Conservation (phyloP, 2,113 vertebrate genomes). For the Loxodonta africana region DNA sequence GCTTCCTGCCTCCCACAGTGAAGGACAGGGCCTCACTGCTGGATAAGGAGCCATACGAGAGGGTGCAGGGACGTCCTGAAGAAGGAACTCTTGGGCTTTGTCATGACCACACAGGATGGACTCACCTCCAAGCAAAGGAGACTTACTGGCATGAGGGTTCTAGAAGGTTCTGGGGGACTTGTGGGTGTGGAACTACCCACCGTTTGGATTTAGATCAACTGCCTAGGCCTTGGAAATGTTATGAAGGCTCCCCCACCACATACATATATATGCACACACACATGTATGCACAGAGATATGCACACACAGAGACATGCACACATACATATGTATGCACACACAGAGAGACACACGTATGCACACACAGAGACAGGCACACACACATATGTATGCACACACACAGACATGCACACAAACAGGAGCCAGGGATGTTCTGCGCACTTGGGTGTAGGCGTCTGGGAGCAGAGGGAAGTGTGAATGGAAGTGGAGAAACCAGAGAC, state of each 20-base stretch:
- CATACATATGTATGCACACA: not conserved
- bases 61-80: too few relatives aligned
- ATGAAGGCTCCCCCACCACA: not conserved
- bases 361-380: not conserved
- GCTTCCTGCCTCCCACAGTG: too few relatives aligned
- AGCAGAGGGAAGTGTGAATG: too few relatives aligned
- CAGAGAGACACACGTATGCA: not conserved
- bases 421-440: too few relatives aligned
- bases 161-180: not conserved
- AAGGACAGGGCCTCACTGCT: too few relatives aligned
- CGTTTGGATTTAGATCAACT: not conserved
- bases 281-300: too few relatives aligned
- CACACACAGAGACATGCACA: fast-evolving
- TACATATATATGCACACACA: not conserved
- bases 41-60: too few relatives aligned
- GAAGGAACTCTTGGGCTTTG: too few relatives aligned
- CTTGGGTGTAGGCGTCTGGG: too few relatives aligned
- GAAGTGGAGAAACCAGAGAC: not conserved
- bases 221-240: too few relatives aligned
- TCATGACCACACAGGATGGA: not conserved
- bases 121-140: not conserved
- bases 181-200: not conserved
- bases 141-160: not conserved
- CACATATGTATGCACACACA: not conserved
- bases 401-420: not conserved